Evolutionary conservation across 1,140 invertebrate species (phyloP).

Genomic region (Drosophila kurseongensis): DNA sequence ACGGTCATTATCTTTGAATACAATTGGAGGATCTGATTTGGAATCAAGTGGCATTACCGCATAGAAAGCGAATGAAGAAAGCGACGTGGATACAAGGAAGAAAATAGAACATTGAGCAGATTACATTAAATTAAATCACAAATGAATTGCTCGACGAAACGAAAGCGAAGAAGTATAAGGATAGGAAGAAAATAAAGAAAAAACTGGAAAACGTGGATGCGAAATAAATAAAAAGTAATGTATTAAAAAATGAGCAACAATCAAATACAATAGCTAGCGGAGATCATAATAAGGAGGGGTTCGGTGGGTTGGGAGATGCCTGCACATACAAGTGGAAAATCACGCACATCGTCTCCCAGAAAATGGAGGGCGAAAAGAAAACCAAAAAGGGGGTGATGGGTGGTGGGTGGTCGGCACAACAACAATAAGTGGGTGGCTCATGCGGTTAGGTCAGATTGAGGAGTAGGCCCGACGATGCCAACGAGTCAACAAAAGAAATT

Average conservation of each 20-base stretch:
- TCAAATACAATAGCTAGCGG: slow-evolving; percentile 52
- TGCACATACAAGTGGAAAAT: slow-evolving; percentile 57
- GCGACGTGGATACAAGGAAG: neutral
- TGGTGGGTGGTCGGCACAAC: neutral
- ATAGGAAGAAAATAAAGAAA: slow-evolving; percentile 1
- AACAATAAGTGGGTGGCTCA: slow-evolving; percentile 3
- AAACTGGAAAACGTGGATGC: slow-evolving; percentile 29
- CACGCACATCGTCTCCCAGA: slow-evolving; percentile 43
- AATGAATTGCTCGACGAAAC: slow-evolving; percentile 47
- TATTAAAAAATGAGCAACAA: slow-evolving; percentile 59
- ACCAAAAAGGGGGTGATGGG: slow-evolving; percentile 4
- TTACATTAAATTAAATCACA: slow-evolving; percentile 67
- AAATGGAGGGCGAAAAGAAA: neutral
- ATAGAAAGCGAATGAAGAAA: slow-evolving; percentile 6
- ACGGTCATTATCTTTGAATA: neutral
- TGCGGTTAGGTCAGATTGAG: slow-evolving; percentile 42
- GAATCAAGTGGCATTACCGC: slow-evolving; percentile 33
- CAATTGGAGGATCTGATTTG: slow-evolving; percentile 2
- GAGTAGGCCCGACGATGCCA: slow-evolving; percentile 28
- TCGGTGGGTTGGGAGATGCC: neutral
- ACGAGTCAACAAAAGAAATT: slow-evolving; percentile 74
- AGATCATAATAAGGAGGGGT: slow-evolving; percentile 56
- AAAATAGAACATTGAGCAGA: slow-evolving; percentile 55
- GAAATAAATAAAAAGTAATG: slow-evolving; percentile 44
- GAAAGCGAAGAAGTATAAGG: slow-evolving; percentile 18